phyloP scores from a whole-genome alignment of 2,113 vertebrate species.

The Oryzias javanicus region DNA sequence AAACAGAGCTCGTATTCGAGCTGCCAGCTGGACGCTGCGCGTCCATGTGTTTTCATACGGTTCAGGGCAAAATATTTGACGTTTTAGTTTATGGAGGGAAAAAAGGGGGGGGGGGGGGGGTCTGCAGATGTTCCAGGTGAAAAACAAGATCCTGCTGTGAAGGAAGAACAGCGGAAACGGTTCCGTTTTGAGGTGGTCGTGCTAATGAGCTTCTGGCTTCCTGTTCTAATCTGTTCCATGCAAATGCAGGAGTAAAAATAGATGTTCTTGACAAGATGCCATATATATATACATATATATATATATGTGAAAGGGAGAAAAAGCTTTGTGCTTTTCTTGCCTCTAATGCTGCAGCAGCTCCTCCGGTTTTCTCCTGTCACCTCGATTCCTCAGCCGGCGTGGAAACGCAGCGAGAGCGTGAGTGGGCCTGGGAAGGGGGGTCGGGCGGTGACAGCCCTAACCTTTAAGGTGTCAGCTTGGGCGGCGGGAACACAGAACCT shows the following conservation, averaged over 20 bases:
- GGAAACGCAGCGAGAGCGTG: background rate
- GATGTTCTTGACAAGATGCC: no score
- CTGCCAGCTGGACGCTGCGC: slow-evolving; percentile 32
- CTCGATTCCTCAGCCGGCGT: slow-evolving; percentile 1
- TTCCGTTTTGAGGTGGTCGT: no score
- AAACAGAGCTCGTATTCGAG: slow-evolving; percentile 41
- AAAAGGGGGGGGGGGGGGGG: background rate
- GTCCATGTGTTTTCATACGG: no score
- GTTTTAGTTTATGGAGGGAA: no score
- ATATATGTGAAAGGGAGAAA: no score
- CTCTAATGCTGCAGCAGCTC: background rate
- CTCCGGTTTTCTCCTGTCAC: slow-evolving; percentile 16
- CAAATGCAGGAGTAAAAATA: background rate
- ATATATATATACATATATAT: no score
- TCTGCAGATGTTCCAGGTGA: no score
- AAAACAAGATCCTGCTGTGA: no score
- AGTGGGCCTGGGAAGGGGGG: background rate
- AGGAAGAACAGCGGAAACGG: no score
- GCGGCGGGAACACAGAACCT: slow-evolving; percentile 24
- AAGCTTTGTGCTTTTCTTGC: no score
- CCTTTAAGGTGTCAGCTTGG: slow-evolving; percentile 43
- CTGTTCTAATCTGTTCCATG: background rate
- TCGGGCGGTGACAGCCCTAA: slow-evolving; percentile 26
- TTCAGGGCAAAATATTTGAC: no score
- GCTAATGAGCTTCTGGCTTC: background rate